These are phyloP conservation scores for Beaufortia kweichowensis DNA, from an alignment of 2,113 vertebrate species.

Conservation along the genomic window DNA sequence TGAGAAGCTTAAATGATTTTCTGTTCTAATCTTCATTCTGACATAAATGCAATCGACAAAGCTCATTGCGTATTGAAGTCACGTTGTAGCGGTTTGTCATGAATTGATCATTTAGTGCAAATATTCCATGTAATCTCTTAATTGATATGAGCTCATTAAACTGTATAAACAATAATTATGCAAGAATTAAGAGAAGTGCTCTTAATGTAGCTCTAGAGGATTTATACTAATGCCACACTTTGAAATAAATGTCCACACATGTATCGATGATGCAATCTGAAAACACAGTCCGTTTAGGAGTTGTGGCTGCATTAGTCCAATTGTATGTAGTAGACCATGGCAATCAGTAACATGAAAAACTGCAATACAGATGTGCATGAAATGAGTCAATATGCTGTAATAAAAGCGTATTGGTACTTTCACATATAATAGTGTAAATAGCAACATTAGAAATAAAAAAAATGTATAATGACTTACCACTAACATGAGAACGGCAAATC, in stretches of 20 bases:
- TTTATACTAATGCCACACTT: too few species aligned
- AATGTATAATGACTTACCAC: conserved; percentile 75
- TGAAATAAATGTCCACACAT: too few species aligned
- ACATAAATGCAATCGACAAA: too few species aligned
- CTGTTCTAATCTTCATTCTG: too few species aligned
- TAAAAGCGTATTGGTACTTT: too few species aligned
- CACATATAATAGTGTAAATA: too few species aligned
- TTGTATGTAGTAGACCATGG: conserved; percentile 70
- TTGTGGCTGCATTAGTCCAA: conserved; percentile 59
- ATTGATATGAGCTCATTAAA: not conserved
- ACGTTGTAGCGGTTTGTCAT: not conserved
- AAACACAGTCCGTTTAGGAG: not conserved
- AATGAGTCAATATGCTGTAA: not conserved
- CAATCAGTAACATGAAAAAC: conserved; percentile 71
- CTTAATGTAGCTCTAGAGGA: not conserved
- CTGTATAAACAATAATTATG: not conserved
- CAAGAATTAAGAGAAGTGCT: not conserved
- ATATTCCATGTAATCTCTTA: not conserved
- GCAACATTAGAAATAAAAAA: too few species aligned
- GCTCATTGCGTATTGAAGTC: too few species aligned
- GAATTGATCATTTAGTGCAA: not conserved
- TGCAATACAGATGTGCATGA: conserved; percentile 45
- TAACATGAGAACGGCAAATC: conserved; percentile 79
- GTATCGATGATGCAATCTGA: not conserved
- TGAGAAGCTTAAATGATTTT: too few species aligned